Conservation (phyloP, 1,140 invertebrate species). For the Andricus grossulariae region DNA sequence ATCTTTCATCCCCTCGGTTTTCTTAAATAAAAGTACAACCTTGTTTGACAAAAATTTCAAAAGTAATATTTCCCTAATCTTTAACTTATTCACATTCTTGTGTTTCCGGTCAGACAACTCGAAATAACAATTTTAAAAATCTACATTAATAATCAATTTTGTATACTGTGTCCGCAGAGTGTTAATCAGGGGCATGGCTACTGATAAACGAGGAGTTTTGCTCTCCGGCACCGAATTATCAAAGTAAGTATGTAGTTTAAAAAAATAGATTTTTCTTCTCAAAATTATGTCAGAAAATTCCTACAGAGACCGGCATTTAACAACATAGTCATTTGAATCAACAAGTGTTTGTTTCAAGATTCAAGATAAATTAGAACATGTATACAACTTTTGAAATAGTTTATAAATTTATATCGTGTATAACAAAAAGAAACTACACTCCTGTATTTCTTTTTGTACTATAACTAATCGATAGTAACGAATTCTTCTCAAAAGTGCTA, state of each 20-base stretch:
- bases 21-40: conserved; percentile 8
- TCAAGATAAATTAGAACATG: no score
- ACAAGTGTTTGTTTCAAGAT: neutral
- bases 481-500: no score
- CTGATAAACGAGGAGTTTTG: conserved; percentile 58
- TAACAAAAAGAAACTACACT: no score
- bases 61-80: neutral
- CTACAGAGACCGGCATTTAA: neutral
- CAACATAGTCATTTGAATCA: neutral
- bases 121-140: neutral
- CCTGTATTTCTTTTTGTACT: no score
- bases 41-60: neutral
- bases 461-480: no score
- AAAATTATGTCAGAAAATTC: neutral
- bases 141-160: conserved; percentile 2
- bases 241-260: conserved; percentile 58
- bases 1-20: neutral
- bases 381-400: no score
- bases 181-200: conserved; percentile 59
- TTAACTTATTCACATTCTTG: neutral
- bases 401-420: no score
- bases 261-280: neutral
- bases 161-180: conserved; percentile 48
- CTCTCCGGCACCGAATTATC: conserved; percentile 65
- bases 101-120: neutral